phyloP scores from a whole-genome alignment of 2,113 vertebrate species.

The Atherinomorus stipes region DNA sequence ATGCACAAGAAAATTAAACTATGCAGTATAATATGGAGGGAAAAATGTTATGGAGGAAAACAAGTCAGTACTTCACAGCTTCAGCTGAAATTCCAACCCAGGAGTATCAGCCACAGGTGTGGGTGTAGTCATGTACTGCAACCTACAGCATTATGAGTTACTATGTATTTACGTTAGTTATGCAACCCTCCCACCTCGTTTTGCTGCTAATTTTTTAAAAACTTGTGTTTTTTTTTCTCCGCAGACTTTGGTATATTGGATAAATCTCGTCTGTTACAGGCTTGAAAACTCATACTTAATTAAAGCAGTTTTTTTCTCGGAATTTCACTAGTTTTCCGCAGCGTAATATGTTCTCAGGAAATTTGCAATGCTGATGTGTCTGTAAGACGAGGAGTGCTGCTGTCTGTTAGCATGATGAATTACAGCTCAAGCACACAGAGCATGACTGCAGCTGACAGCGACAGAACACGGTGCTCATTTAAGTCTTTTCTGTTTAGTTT shows the following conservation, averaged over 20 bases:
- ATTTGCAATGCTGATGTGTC: neutral
- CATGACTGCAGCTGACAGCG: neutral
- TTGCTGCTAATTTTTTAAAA: neutral
- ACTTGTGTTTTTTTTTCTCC: neutral
- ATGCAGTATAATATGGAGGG: too few species aligned
- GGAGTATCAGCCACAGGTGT: too few species aligned
- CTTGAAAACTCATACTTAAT: neutral
- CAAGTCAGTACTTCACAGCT: too few species aligned
- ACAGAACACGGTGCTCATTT: neutral
- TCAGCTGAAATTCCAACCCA: too few species aligned
- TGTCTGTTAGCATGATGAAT: slow-evolving; percentile 13
- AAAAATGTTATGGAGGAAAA: too few species aligned
- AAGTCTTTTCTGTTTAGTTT: neutral
- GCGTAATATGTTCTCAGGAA: neutral
- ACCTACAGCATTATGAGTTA: too few species aligned
- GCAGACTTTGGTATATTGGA: neutral
- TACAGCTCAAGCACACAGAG: neutral
- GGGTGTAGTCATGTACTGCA: too few species aligned
- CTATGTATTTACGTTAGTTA: slow-evolving; percentile 1
- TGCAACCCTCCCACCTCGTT: neutral
- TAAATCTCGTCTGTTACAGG: neutral
- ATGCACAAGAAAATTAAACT: too few species aligned
- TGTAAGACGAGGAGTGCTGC: neutral
- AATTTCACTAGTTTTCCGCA: slow-evolving; percentile 20
- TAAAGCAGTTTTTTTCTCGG: neutral